These are phyloP conservation scores for Brachionus manjavacas DNA, from an alignment of 1,140 invertebrate species.

Conservation along the genomic window DNA sequence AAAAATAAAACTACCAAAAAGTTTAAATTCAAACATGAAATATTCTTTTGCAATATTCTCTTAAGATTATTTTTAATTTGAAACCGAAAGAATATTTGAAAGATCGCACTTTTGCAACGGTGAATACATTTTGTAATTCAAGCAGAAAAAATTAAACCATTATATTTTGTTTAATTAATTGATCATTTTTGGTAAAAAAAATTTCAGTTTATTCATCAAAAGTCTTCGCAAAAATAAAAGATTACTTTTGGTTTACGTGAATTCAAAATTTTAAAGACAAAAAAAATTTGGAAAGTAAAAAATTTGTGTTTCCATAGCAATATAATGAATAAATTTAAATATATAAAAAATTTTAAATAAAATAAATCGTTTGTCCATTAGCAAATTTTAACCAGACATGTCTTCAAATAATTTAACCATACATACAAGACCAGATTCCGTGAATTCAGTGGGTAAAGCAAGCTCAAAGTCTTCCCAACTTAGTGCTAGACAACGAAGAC, in stretches of 20 bases:
- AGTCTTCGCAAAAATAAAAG: no score
- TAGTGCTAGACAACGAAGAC: background rate
- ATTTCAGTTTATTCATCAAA: no score
- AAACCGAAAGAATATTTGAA: no score
- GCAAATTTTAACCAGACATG: background rate
- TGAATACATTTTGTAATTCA: no score
- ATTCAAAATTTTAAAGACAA: background rate
- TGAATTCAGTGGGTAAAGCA: background rate
- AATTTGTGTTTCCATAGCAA: background rate
- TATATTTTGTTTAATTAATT: no score
- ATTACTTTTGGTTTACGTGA: background rate
- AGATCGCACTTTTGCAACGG: no score
- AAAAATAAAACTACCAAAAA: no score
- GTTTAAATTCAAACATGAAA: no score
- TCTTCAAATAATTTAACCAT: background rate
- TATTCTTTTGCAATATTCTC: no score
- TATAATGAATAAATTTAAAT: background rate
- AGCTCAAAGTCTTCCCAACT: background rate
- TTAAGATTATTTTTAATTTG: no score
- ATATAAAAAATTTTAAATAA: background rate
- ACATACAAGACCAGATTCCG: background rate
- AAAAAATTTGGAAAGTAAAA: background rate
- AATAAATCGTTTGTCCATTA: background rate
- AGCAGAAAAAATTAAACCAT: no score
- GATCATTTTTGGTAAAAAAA: no score